A percentile compares a stretch with the other conserved stretches of the same genome.
These are phyloP conservation scores for Oncorhynchus gorbuscha DNA, from an alignment of 2,113 vertebrate genomes.

Conservation along the genomic window DNA sequence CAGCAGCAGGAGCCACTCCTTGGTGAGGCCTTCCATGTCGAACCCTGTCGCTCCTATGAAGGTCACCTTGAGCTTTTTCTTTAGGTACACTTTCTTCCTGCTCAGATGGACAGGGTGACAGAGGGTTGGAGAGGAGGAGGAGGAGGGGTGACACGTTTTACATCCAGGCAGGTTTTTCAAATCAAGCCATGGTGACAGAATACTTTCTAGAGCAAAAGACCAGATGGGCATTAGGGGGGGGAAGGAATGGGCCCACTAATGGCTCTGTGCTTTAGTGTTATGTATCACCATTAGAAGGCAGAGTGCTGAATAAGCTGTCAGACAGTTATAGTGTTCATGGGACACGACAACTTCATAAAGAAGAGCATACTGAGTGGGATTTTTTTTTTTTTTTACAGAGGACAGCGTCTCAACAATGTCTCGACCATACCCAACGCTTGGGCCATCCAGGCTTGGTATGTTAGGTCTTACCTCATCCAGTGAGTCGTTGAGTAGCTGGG, in stretches of 20 bases:
- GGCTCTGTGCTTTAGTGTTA: neutral
- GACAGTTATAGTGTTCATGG: neutral
- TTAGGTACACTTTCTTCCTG: constrained; percentile 91
- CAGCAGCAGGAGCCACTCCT: constrained; percentile 98
- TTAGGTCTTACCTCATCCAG: constrained; percentile 88
- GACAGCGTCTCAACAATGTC: neutral
- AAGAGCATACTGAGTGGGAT: neutral
- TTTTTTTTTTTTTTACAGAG: constrained; percentile 18
- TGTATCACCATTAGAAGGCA: neutral
- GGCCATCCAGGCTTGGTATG: neutral
- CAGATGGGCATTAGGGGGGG: neutral
- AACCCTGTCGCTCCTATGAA: constrained; percentile 97
- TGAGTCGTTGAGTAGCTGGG: constrained; percentile 94
- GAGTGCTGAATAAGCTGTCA: constrained; percentile 1
- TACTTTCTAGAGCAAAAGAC: neutral
- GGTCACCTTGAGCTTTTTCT: constrained; percentile 97
- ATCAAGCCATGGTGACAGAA: neutral
- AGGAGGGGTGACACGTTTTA: neutral
- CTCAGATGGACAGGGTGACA: constrained; percentile 73
- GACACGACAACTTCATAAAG: neutral
- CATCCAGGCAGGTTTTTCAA: neutral
- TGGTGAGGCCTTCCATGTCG: constrained; percentile 97
- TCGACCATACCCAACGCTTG: too few relatives aligned
- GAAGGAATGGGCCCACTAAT: neutral
- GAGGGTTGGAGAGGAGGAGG: neutral